These are phyloP conservation scores for Campylomormyrus tamandua DNA, from an alignment of 2,113 vertebrate genomes.

Conservation along the genomic window DNA sequence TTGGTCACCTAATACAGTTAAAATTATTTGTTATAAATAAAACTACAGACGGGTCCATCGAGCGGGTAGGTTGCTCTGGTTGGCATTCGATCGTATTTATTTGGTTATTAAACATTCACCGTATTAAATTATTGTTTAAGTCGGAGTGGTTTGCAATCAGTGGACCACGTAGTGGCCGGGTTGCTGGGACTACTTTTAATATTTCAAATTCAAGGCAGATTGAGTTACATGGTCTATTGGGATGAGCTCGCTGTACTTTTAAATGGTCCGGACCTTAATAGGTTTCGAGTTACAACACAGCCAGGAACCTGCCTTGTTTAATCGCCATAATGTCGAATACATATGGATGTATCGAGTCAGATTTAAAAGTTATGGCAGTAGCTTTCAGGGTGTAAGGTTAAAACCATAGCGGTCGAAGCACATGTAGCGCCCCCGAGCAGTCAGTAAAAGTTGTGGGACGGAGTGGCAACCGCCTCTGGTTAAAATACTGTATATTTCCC, in stretches of 20 bases:
- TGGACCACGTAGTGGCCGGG: neutral
- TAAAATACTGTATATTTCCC: neutral
- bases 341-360: neutral
- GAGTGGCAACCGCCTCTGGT: neutral
- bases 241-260: neutral
- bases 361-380: neutral
- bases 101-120: neutral
- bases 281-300: neutral
- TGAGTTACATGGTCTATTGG: neutral
- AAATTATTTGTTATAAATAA: neutral
- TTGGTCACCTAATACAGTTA: neutral
- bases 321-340: neutral
- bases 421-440: neutral
- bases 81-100: neutral
- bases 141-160: neutral
- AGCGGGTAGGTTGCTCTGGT: neutral
- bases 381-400: neutral
- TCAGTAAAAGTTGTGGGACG: neutral
- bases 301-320: neutral
- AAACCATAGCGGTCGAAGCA: neutral
- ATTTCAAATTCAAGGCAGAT: neutral
- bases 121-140: neutral
- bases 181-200: neutral
- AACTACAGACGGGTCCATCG: neutral
- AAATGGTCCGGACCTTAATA: neutral